These are phyloP conservation scores for Dascillus cervinus DNA, from an alignment of 2,888 invertebrate species.

Conservation along the genomic window DNA sequence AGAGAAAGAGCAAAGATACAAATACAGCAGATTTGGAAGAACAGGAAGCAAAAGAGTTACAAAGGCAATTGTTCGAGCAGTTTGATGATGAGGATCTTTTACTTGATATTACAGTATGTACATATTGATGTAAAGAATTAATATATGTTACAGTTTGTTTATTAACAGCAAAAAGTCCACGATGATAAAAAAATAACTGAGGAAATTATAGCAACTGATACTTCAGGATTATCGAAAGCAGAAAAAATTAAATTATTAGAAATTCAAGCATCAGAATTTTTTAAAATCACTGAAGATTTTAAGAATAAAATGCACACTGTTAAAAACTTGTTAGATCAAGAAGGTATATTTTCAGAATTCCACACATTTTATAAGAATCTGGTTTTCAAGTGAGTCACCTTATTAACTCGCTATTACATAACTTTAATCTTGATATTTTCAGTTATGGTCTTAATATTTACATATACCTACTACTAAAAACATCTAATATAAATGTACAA, in stretches of 20 bases:
- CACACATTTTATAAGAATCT: no score
- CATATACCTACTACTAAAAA: conserved; percentile 79
- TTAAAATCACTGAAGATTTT: conserved; percentile 70
- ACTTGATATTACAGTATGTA: conserved; percentile 54
- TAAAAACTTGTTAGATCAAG: no score
- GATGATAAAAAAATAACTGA: conserved; percentile 38
- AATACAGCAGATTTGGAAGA: conserved; percentile 74
- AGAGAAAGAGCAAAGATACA: conserved; percentile 62
- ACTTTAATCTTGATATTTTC: conserved; percentile 35
- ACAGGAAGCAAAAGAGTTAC: conserved; percentile 74
- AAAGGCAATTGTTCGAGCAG: conserved; percentile 66
- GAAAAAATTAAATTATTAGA: conserved; percentile 70
- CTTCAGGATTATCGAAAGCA: conserved; percentile 64
- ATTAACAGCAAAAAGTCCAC: conserved; percentile 30
- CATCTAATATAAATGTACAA: conserved; percentile 60
- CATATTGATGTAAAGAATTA: no score
- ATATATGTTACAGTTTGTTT: conserved; percentile 13
- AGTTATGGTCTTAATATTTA: conserved; percentile 83
- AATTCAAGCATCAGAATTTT: conserved; percentile 83
- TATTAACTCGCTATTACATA: no score
- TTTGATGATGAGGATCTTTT: conserved; percentile 72
- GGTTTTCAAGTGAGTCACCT: conserved; percentile 43
- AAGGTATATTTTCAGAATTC: no score
- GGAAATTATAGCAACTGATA: conserved; percentile 64
- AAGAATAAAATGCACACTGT: no score